These are phyloP conservation scores for Sphenopsis melanotis DNA, from an alignment of 2,797 vertebrate species.

Conservation along the genomic window DNA sequence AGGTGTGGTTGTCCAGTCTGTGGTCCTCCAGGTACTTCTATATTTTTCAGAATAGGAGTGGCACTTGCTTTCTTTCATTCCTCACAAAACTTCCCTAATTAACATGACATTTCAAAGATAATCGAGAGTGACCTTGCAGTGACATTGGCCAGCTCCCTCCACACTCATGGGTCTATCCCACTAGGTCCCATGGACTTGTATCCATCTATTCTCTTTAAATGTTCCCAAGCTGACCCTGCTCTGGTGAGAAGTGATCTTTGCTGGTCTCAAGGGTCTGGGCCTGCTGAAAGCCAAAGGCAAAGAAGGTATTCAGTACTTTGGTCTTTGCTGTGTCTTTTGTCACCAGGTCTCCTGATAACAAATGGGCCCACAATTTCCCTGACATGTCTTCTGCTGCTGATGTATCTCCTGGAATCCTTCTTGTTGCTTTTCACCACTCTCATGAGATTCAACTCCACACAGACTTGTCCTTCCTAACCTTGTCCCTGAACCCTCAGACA, in stretches of 20 bases:
- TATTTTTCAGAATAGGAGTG: neutral
- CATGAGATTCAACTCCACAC: neutral
- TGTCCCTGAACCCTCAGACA: neutral
- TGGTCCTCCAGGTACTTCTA: neutral
- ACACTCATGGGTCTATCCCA: neutral
- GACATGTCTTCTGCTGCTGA: neutral
- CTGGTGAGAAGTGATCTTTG: neutral
- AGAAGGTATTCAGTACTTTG: neutral
- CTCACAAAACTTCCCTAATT: neutral
- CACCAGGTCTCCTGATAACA: neutral
- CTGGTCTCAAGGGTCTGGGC: neutral
- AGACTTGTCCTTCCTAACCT: neutral
- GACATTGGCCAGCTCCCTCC: neutral
- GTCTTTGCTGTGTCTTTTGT: neutral
- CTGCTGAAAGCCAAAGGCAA: neutral
- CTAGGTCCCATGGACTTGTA: neutral
- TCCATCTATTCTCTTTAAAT: neutral
- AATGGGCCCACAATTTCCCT: neutral
- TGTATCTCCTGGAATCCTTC: neutral
- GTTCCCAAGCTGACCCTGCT: neutral
- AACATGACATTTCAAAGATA: neutral
- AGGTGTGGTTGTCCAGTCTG: neutral
- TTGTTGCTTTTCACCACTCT: neutral
- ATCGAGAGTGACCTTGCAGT: accelerated
- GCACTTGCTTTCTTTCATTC: neutral